A percentile compares a stretch with the other conserved stretches of the same genome.
Conservation (phyloP, 2,797 vertebrate species). For the Tragopan temminckii region DNA sequence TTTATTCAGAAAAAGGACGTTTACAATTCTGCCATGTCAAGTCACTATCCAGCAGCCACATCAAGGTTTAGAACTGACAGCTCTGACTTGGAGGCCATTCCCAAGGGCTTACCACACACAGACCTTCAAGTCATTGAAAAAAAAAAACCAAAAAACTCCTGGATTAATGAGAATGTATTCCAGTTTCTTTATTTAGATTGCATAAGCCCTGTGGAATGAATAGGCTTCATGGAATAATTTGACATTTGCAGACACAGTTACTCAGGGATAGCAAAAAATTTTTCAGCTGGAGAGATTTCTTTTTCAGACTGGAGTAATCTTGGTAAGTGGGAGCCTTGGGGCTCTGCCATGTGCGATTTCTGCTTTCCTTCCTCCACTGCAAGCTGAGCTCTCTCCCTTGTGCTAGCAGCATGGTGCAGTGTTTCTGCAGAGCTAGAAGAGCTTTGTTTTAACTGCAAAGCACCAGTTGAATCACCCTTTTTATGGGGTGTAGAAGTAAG, state of each 20-base stretch:
- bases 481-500: too few relatives aligned
- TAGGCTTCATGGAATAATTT: neutral
- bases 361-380: too few relatives aligned
- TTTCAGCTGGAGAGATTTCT: too few relatives aligned
- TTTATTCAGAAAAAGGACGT: neutral
- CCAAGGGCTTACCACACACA: too few relatives aligned
- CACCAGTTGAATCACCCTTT: too few relatives aligned
- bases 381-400: too few relatives aligned
- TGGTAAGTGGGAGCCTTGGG: too few relatives aligned
- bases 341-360: too few relatives aligned
- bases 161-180: neutral
- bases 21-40: neutral
- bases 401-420: too few relatives aligned
- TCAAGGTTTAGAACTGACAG: neutral
- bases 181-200: neutral
- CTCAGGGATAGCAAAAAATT: neutral
- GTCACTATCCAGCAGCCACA: neutral
- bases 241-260: neutral
- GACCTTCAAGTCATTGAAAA: neutral
- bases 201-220: neutral
- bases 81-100: neutral
- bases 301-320: too few relatives aligned
- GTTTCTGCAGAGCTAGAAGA: too few relatives aligned
- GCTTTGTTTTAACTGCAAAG: too few relatives aligned
- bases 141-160: neutral